Percentiles rank a stretch among this genome's conserved stretches.
Conservation (phyloP, 2,113 vertebrate species). For the Oreochromis niloticus region DNA sequence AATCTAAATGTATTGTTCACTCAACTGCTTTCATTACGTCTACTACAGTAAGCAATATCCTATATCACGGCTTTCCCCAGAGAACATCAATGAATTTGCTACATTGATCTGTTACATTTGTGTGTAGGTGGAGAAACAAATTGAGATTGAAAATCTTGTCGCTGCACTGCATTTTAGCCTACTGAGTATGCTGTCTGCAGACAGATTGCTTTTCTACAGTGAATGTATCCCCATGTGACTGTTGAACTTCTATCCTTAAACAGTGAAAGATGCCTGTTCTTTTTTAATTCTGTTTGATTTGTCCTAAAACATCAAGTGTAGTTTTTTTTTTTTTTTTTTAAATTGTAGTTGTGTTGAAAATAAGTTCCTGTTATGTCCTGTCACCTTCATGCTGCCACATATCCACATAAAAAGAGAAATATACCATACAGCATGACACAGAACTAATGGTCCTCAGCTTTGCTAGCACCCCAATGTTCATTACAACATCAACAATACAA, state of each 20-base stretch:
- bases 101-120: background rate
- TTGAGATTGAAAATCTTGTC: background rate
- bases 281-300: background rate
- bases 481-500: background rate
- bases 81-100: background rate
- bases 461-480: background rate
- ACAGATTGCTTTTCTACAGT: background rate
- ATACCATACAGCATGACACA: background rate
- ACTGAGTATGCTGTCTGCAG: background rate
- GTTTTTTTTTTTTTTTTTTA: too few relatives aligned
- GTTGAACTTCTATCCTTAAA: background rate
- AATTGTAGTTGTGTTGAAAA: background rate
- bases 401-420: background rate
- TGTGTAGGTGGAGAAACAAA: background rate
- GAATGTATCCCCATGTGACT: background rate
- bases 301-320: background rate
- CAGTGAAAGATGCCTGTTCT: background rate
- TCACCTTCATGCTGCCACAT: background rate
- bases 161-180: background rate
- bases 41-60: background rate
- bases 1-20: background rate
- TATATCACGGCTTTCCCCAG: background rate
- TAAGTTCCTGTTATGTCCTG: background rate
- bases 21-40: background rate
- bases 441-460: background rate